Conservation (phyloP, 2,797 vertebrate genomes). For the Melanotaenia maccullochi region DNA sequence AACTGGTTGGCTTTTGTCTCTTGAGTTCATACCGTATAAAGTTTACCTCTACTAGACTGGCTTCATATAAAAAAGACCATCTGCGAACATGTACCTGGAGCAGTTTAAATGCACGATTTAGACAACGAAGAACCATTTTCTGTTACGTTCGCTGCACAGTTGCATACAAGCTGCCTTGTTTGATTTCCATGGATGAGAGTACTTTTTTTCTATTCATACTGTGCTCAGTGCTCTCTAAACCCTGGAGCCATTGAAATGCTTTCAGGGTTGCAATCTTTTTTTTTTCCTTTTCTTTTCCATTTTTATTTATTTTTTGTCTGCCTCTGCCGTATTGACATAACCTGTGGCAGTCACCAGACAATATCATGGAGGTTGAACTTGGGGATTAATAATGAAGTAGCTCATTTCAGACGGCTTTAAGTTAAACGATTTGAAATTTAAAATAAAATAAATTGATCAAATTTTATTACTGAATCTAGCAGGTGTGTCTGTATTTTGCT, state of each 20-base stretch:
- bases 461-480: constrained; percentile 27
- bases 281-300: constrained; percentile 9
- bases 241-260: constrained; percentile 49
- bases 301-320: constrained; percentile 19
- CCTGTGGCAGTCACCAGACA: constrained; percentile 61
- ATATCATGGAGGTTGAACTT: constrained; percentile 39
- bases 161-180: constrained; percentile 40
- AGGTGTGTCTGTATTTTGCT: constrained; percentile 35
- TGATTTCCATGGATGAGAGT: constrained; percentile 50
- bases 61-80: constrained; percentile 31
- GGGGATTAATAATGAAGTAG: constrained; percentile 56
- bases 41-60: constrained; percentile 26
- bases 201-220: constrained; percentile 49
- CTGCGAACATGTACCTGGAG: constrained; percentile 5
- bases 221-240: constrained; percentile 50
- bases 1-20: constrained; percentile 54
- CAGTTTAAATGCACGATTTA: background rate
- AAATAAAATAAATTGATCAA: constrained; percentile 27
- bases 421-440: constrained; percentile 21
- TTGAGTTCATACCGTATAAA: constrained; percentile 16
- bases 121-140: background rate
- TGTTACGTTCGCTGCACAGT: constrained; percentile 6
- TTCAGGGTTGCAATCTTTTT: constrained; percentile 46
- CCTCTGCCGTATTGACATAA: constrained; percentile 53
- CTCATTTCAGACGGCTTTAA: constrained; percentile 41